Evolutionary conservation across 2,888 invertebrate species (phyloP), one percentile per base, ranked within the genome.

Genomic region (Theodoxus fluviatilis): DNA sequence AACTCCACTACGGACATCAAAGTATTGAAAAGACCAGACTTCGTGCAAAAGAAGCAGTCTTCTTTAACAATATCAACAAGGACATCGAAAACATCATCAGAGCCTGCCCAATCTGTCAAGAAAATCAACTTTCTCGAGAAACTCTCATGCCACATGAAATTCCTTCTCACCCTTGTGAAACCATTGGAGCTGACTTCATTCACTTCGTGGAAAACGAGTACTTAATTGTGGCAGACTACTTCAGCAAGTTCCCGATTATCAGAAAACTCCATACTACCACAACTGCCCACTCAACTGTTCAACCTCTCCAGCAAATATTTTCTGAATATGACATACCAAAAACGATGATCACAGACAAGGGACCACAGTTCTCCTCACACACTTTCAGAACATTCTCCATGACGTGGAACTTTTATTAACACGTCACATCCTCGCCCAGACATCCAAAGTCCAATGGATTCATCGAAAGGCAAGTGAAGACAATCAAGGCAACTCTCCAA

Each of bases 1-100:
- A 74, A 38, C 43, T 74, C n/a, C 73, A 75, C 37, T 38, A 68
- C 25, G 49, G 65, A 12, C 71, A 73, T 52, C 65, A 71, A 61
- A 69, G 69, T 28, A 68, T 64, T 18, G 71, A 71, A 22, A 74
- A 75, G 52, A 69, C 69, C 37, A 43, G 57, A 3, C 66, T 72
- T 4, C 49, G 57, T 38, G 74, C 74, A 3, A 59, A 47, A 65
- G 57, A 59, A 37, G 57, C 49, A 52, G 71, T 72, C 9, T 75
- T 12, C 7, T 22, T n/a, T n/a, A 37, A 63, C 9, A 59, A 59
- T 18, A 70, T 75, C 15, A 71, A 69, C 40, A 61, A 28, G 15
- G 72, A 69, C 49, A 74, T 75, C 33, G 67, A 65, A n/a, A 37
- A 52, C 2, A 47, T 55, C 2, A 31, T 52, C 28, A 67, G 52